Evolutionary conservation across 2,888 invertebrate genomes (phyloP).

Genomic region (Chalcosyrphus nemorum): DNA sequence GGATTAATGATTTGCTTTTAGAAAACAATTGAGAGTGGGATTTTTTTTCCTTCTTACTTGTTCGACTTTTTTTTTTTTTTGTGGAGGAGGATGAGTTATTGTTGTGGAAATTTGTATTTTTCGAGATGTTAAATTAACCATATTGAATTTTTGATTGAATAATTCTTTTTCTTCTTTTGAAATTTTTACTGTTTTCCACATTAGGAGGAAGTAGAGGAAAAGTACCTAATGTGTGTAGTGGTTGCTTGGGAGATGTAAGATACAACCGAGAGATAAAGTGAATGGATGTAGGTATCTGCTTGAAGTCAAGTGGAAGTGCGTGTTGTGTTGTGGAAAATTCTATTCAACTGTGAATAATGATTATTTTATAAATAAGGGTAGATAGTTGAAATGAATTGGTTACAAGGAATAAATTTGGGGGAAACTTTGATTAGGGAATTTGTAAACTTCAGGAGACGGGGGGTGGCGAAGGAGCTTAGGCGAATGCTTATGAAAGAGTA

Average conservation of each 20-base stretch:
- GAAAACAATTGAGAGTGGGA: conserved; percentile 63
- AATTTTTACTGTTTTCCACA: not conserved
- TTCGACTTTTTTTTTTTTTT: not conserved
- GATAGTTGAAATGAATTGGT: not conserved
- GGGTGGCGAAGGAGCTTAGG: no score
- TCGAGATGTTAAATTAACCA: conserved; percentile 54
- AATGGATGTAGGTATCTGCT: not conserved
- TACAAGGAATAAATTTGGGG: no score
- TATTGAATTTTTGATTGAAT: conserved; percentile 70
- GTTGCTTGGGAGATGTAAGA: not conserved
- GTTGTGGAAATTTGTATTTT: conserved; percentile 51
- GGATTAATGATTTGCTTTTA: conserved; percentile 72
- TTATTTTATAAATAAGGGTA: not conserved
- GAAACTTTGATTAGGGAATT: no score
- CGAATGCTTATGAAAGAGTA: no score
- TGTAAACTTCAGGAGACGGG: no score
- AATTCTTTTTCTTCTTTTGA: conserved; percentile 9
- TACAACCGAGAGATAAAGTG: not conserved
- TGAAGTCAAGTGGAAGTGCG: conserved; percentile 26
- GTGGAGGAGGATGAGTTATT: conserved; percentile 38
- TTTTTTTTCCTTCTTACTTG: not conserved
- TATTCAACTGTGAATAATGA: conserved; percentile 4
- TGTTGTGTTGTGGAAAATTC: not conserved
- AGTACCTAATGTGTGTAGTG: not conserved
- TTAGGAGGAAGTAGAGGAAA: not conserved